A percentile compares a stretch with the other conserved stretches of the same genome.
These are phyloP conservation scores for Sphenopsis melanotis DNA, from an alignment of 2,797 vertebrate genomes.

Conservation along the genomic window DNA sequence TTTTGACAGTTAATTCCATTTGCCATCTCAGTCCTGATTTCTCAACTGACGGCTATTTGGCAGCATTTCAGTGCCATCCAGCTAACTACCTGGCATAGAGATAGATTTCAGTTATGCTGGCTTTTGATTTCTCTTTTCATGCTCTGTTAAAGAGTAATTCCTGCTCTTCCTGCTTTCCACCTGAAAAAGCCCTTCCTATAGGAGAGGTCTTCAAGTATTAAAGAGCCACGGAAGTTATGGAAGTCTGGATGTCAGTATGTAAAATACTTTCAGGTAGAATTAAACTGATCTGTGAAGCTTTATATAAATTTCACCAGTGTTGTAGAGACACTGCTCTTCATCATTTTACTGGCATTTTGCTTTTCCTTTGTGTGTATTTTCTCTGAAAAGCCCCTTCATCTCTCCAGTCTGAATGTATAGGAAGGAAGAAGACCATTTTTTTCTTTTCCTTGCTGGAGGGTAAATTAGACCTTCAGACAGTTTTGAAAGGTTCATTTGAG, in stretches of 20 bases:
- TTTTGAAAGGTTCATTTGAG: constrained; percentile 37
- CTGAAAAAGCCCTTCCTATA: not conserved
- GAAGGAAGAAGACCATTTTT: not conserved
- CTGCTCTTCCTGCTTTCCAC: not conserved
- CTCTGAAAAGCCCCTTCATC: constrained; percentile 18
- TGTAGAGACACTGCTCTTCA: not conserved
- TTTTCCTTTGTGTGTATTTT: not conserved
- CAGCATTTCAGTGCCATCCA: not conserved
- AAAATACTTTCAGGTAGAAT: not conserved
- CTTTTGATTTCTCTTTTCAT: not conserved
- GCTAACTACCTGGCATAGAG: not conserved
- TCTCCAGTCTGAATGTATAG: not conserved
- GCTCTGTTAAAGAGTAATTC: not conserved
- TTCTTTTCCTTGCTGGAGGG: constrained; percentile 31
- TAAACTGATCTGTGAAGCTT: not conserved
- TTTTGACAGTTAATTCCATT: not conserved
- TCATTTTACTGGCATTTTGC: not conserved
- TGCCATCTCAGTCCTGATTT: not conserved
- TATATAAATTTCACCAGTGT: not conserved
- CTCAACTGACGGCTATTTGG: not conserved
- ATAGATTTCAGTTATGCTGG: not conserved
- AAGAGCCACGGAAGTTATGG: accelerated
- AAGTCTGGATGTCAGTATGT: not conserved
- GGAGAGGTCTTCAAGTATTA: not conserved
- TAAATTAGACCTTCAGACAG: constrained; percentile 48